Evolutionary conservation across 2,888 invertebrate genomes (phyloP), one percentile per base, ranked within the genome.

Genomic region (Tetragnatha montana): DNA sequence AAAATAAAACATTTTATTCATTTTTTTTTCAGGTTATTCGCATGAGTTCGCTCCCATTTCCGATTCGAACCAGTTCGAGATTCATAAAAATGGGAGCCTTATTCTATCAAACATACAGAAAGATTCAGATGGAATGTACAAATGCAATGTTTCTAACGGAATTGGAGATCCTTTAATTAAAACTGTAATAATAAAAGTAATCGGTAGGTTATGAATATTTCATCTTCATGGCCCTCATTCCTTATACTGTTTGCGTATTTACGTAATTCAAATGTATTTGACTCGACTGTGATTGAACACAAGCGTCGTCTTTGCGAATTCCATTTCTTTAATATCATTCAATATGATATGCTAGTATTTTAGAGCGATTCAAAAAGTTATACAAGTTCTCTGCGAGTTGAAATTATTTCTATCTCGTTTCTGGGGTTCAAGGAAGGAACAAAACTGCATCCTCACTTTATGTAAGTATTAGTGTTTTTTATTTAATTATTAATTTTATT

Each of bases 111-210:
- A 50, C 7, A 87, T 91, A n/a, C 75, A 87, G 22, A 88, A 90
- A 80, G 50, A 87, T 0, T 60, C 83, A 14, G 81, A 91, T 84
- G 91, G 91, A 8, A 76, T 88, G 49, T 91, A 91, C 60, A 90
- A 88, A 60, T 91, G 91, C 51, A 85, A 91, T 47, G 70, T 88
- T 10, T 82, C 87, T 6, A 91, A 91, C 70, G 91, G 88, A 71
- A 91, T 91, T 50, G 91, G 91, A 22, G 74, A 80, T 69, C 6
- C 82, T 22, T 21, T 90, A 7, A 49, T 79, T 14, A 87, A 90
- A 82, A 73, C 82, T 17, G n/a, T 87, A 21, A 50, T 82, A 6
- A 35, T 90, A 6, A 81, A 81, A 69, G 89, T 90, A 35, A 90
- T 90, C 60, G 89, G 89, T 90, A 90, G n/a, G 88, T 80, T n/a